phyloP scores from a whole-genome alignment of 2,113 vertebrate genomes.

The Oncorhynchus keta region DNA sequence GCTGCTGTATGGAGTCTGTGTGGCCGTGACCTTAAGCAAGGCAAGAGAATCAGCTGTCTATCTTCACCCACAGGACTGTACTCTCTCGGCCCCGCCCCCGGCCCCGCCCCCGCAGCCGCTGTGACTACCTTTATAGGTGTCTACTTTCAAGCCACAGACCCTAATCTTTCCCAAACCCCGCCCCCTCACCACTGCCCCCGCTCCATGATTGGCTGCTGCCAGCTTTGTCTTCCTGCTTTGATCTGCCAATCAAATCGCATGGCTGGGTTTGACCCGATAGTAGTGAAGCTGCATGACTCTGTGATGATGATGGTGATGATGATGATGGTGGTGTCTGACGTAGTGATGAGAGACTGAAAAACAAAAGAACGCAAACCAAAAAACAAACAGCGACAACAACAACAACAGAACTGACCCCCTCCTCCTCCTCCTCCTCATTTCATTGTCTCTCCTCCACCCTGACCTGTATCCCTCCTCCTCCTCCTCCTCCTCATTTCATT shows the following conservation, averaged over 20 bases:
- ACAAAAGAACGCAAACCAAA: slow-evolving; percentile 8
- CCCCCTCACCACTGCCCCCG: slow-evolving; percentile 21
- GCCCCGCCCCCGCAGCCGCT: not conserved
- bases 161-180: not conserved
- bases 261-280: slow-evolving; percentile 32
- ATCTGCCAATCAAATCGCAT: slow-evolving; percentile 40
- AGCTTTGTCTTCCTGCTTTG: slow-evolving; percentile 47
- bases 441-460: slow-evolving; percentile 11
- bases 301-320: not conserved
- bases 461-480: not conserved
- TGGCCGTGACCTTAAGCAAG: slow-evolving; percentile 18
- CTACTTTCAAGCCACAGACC: not conserved
- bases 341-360: slow-evolving; percentile 25
- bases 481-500: slow-evolving; percentile 4
- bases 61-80: slow-evolving; percentile 15
- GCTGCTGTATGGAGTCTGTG: not conserved
- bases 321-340: slow-evolving; percentile 2
- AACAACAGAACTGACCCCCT: slow-evolving; percentile 3
- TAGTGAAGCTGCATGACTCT: slow-evolving; percentile 49
- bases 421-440: slow-evolving; percentile 31
- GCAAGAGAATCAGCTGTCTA: slow-evolving; percentile 12
- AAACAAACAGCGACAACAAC: slow-evolving; percentile 3
- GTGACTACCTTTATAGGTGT: not conserved
- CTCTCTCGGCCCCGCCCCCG: slow-evolving; percentile 5
- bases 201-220: slow-evolving; percentile 47